Evolutionary conservation across 2,888 invertebrate species (phyloP).

Genomic region (Heteromyza rotundicornis): DNA sequence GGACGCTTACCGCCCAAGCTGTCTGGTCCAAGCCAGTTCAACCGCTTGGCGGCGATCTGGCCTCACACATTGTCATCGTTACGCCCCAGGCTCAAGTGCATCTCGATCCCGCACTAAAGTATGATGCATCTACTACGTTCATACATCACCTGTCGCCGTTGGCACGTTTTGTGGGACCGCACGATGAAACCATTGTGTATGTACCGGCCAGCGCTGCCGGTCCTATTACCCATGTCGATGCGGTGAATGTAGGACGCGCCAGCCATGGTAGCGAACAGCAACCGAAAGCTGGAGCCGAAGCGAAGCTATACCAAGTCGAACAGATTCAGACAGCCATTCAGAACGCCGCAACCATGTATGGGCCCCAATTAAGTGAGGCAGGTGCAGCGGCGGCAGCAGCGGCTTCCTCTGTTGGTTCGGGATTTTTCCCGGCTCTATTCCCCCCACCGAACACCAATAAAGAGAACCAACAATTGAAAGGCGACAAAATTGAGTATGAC

Average conservation of each 20-base stretch:
- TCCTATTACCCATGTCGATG: slow-evolving; percentile 40
- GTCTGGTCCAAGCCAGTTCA: slow-evolving; percentile 39
- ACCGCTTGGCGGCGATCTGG: slow-evolving; percentile 28
- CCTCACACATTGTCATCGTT: slow-evolving; percentile 57
- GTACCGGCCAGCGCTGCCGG: slow-evolving; percentile 52
- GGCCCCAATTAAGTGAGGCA: slow-evolving; percentile 46
- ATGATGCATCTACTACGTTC: slow-evolving; percentile 30
- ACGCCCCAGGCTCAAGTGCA: slow-evolving; percentile 61
- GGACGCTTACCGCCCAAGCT: slow-evolving; percentile 38
- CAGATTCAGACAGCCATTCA: slow-evolving; percentile 42
- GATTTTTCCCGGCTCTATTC: slow-evolving; percentile 44
- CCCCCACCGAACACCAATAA: slow-evolving; percentile 26
- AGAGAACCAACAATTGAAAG: slow-evolving; percentile 14
- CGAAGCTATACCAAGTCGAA: slow-evolving; percentile 41
- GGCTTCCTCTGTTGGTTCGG: slow-evolving; percentile 42
- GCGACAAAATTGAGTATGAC: slow-evolving; percentile 21
- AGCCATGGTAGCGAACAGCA: background rate
- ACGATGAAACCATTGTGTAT: slow-evolving; percentile 57
- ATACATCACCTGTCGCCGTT: slow-evolving; percentile 56
- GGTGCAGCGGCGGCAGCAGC: slow-evolving; percentile 36
- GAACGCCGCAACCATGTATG: slow-evolving; percentile 35
- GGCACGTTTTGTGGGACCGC: slow-evolving; percentile 52
- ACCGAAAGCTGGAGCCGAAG: slow-evolving; percentile 21
- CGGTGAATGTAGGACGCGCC: slow-evolving; percentile 38
- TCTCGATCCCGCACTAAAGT: slow-evolving; percentile 54